These are phyloP conservation scores for Erebia epiphron DNA, from an alignment of 2,888 invertebrate genomes.

Conservation along the genomic window DNA sequence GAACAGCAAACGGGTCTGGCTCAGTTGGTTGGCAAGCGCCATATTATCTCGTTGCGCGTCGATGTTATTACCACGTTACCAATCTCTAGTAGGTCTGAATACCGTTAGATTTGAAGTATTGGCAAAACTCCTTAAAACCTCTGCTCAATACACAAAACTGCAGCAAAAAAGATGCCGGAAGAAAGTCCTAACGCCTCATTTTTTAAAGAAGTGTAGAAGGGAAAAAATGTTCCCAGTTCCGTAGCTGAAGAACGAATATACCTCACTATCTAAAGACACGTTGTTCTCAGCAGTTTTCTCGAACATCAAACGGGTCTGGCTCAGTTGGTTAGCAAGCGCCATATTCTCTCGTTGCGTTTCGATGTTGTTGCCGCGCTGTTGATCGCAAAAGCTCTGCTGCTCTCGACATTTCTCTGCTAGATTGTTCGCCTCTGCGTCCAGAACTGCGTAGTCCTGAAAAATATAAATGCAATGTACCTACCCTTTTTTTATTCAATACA, in stretches of 20 bases:
- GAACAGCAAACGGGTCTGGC: conserved; percentile 56
- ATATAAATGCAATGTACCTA: not conserved
- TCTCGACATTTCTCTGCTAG: conserved; percentile 82
- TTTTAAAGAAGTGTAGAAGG: too few species aligned
- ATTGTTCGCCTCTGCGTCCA: conserved; percentile 70
- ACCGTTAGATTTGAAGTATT: too few species aligned
- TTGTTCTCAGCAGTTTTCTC: conserved; percentile 58
- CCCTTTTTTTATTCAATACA: too few species aligned
- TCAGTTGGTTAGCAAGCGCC: conserved; percentile 61
- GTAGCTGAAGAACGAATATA: conserved; percentile 39
- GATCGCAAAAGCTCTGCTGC: conserved; percentile 83
- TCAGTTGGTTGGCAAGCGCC: conserved; percentile 60
- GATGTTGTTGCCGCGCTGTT: conserved; percentile 83
- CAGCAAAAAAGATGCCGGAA: too few species aligned
- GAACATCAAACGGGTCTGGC: conserved; percentile 56
- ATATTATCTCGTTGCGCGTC: conserved; percentile 69
- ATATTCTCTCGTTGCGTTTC: conserved; percentile 69
- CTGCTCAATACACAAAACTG: too few species aligned
- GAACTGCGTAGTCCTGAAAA: conserved; percentile 76
- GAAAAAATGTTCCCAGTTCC: too few species aligned
- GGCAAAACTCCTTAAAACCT: too few species aligned
- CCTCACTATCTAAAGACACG: conserved; percentile 68
- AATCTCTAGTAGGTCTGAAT: too few species aligned
- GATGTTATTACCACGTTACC: conserved; percentile 83
- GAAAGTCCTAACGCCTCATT: too few species aligned